These are phyloP conservation scores for Ictalurus punctatus DNA, from an alignment of 2,113 vertebrate species.

Conservation along the genomic window DNA sequence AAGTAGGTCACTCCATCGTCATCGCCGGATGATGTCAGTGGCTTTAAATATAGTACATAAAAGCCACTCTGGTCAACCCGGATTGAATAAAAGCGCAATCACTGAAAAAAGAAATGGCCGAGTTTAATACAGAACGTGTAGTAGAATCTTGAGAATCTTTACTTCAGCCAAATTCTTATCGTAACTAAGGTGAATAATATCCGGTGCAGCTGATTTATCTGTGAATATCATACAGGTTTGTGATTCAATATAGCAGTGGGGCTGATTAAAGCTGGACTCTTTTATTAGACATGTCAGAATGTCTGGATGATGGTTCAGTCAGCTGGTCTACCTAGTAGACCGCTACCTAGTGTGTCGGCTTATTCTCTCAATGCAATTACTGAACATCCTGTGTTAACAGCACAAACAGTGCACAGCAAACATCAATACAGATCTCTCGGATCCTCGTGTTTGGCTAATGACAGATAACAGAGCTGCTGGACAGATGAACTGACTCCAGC, in stretches of 20 bases:
- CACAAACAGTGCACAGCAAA: constrained; percentile 50
- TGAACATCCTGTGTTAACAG: constrained; percentile 50
- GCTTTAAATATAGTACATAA: constrained; percentile 38
- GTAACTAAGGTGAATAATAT: constrained; percentile 24
- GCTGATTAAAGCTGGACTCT: constrained; percentile 16
- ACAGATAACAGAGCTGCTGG: constrained; percentile 42
- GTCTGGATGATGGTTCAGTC: constrained; percentile 16
- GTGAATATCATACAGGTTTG: constrained; percentile 33
- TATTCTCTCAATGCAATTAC: constrained; percentile 46
- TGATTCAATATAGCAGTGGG: background rate
- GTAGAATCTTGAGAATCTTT: background rate
- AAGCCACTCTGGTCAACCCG: constrained; percentile 21
- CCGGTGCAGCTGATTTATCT: background rate
- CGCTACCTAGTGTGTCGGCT: background rate
- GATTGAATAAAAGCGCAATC: constrained; percentile 16
- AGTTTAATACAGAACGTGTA: constrained; percentile 6
- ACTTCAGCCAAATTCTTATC: constrained; percentile 19
- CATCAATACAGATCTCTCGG: constrained; percentile 36
- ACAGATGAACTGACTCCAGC: constrained; percentile 40
- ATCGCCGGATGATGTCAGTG: constrained; percentile 35
- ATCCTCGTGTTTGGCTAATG: constrained; percentile 43
- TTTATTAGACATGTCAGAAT: constrained; percentile 43
- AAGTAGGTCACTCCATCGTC: constrained; percentile 51
- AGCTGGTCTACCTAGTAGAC: background rate
- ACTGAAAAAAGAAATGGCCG: background rate